Percentiles rank a stretch among this genome's conserved stretches.
Conservation (phyloP, 2,888 invertebrate genomes). For the Patella caerulea region DNA sequence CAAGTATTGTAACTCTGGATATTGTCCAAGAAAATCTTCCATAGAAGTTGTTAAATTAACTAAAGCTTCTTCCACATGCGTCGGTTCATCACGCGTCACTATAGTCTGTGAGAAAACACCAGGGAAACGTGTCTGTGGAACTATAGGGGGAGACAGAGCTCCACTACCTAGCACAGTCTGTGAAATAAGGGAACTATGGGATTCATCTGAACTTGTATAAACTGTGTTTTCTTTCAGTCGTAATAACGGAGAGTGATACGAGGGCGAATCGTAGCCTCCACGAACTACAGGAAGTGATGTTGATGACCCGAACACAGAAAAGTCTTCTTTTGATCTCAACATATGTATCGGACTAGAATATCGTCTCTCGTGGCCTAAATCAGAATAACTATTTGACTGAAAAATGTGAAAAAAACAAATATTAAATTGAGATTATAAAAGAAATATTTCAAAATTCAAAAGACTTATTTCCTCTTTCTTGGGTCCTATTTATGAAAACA, state of each 20-base stretch:
- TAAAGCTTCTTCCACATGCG: constrained; percentile 67
- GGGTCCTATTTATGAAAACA: too few relatives aligned
- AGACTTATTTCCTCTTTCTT: neutral
- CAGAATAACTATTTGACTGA: constrained; percentile 49
- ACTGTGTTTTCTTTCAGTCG: constrained; percentile 4
- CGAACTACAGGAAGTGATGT: constrained; percentile 37
- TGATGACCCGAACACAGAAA: constrained; percentile 54
- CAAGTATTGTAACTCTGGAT: constrained; percentile 70
- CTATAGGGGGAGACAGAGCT: constrained; percentile 2
- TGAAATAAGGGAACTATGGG: constrained; percentile 14
- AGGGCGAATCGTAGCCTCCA: constrained; percentile 21
- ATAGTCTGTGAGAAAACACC: constrained; percentile 35
- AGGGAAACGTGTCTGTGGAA: constrained; percentile 17
- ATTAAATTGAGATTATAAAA: too few relatives aligned
- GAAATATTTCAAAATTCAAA: neutral
- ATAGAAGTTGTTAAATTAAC: constrained; percentile 65
- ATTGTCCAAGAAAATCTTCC: constrained; percentile 73
- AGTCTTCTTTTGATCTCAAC: constrained; percentile 57
- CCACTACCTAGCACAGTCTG: constrained; percentile 21
- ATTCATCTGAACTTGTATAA: constrained; percentile 20
- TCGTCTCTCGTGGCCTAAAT: constrained; percentile 48
- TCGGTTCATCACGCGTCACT: constrained; percentile 44
- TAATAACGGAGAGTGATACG: constrained; percentile 26
- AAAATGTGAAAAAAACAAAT: constrained; percentile 8
- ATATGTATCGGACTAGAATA: constrained; percentile 47